Conservation (phyloP, 2,888 invertebrate species). For the Taphrorychus bicolor region DNA sequence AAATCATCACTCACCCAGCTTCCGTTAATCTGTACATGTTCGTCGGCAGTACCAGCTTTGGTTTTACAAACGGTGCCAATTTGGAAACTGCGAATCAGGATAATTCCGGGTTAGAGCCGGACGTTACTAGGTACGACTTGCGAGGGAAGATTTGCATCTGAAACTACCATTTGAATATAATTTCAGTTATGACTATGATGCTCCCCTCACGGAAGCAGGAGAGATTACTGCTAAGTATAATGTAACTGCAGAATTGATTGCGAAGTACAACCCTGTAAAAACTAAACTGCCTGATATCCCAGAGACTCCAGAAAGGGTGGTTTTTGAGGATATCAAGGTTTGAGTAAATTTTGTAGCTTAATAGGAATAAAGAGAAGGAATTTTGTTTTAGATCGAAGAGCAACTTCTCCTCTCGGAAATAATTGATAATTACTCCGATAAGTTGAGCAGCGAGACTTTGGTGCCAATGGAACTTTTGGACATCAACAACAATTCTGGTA, state of each 20-base stretch:
- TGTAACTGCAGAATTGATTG: conserved; percentile 61
- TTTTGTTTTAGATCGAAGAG: conserved; percentile 51
- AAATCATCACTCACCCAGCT: conserved; percentile 53
- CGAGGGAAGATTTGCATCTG: background rate
- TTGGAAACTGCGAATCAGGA: conserved; percentile 8
- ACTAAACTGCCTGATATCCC: conserved; percentile 70
- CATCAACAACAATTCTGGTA: conserved; percentile 58
- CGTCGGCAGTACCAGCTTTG: conserved; percentile 87
- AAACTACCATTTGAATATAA: background rate
- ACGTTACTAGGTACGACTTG: conserved; percentile 20
- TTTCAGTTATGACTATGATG: conserved; percentile 38
- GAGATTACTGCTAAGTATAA: conserved; percentile 81
- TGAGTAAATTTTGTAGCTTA: background rate
- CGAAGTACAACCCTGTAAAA: conserved; percentile 53
- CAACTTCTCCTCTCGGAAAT: conserved; percentile 40
- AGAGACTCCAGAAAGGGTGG: conserved; percentile 74
- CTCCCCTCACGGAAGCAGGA: conserved; percentile 38
- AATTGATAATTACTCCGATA: conserved; percentile 43
- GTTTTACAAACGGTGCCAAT: conserved; percentile 60
- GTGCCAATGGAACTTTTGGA: conserved; percentile 53
- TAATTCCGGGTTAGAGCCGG: conserved; percentile 36
- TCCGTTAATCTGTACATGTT: conserved; percentile 91
- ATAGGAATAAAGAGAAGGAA: background rate
- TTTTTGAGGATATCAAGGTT: conserved; percentile 74
- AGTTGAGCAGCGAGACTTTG: conserved; percentile 13